Percentiles rank a stretch among this genome's conserved stretches.
phyloP scores from a whole-genome alignment of 2,113 vertebrate genomes.

The Athene noctua region DNA sequence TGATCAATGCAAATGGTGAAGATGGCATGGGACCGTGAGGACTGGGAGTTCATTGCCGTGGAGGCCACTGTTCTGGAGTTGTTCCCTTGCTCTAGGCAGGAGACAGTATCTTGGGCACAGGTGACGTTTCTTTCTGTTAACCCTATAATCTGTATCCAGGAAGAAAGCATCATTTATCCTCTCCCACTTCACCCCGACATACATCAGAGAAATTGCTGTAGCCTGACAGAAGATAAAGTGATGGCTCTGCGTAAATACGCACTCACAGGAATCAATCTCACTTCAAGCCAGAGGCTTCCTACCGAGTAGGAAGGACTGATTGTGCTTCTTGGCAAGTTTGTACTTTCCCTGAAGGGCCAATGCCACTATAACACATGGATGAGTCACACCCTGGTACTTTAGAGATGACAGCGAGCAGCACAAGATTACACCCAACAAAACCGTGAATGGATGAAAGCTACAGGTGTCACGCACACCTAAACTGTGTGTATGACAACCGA shows the following conservation, averaged over 20 bases:
- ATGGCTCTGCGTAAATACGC: neutral
- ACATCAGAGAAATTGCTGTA: neutral
- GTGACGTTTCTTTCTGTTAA: constrained; percentile 85
- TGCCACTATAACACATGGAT: neutral
- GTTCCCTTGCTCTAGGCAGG: constrained; percentile 91
- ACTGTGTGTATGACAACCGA: rapidly evolving
- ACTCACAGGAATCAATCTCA: neutral
- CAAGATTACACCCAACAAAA: neutral
- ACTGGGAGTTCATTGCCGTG: constrained; percentile 95
- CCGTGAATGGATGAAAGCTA: neutral
- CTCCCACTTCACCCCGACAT: neutral
- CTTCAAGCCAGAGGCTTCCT: neutral
- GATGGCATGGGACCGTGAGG: constrained; percentile 95
- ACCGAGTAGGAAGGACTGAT: neutral
- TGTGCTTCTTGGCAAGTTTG: neutral
- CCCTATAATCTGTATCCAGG: constrained; percentile 85
- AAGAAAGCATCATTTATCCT: neutral
- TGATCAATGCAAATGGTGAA: constrained; percentile 94
- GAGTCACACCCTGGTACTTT: neutral
- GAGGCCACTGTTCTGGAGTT: constrained; percentile 88
- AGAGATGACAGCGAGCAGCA: neutral
- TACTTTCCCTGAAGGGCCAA: too few relatives aligned
- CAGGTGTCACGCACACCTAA: rapidly evolving
- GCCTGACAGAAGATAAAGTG: neutral
- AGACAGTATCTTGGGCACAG: constrained; percentile 82